phyloP scores from a whole-genome alignment of 1,140 invertebrate genomes.

The Ceratina calcarata region DNA sequence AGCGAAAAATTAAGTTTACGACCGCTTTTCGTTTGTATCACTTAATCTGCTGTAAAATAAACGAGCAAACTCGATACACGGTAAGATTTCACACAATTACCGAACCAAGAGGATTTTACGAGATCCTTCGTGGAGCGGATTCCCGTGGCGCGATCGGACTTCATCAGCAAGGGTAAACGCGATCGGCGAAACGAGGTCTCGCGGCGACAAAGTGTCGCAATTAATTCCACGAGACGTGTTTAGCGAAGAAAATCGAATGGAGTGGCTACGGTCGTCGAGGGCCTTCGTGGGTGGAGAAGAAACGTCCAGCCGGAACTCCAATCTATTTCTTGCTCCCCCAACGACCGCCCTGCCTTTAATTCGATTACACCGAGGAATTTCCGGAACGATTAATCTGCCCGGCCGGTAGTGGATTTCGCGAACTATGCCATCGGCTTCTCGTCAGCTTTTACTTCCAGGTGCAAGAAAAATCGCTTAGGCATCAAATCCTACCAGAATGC shows the following conservation, averaged over 20 bases:
- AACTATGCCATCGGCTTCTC: neutral
- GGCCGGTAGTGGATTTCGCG: constrained; percentile 4
- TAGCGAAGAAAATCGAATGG: constrained; percentile 29
- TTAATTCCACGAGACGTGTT: constrained; percentile 29
- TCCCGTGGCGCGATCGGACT: neutral
- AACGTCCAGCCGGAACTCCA: neutral
- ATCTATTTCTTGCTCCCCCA: constrained; percentile 37
- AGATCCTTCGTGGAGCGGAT: neutral
- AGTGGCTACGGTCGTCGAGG: neutral
- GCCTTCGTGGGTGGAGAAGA: neutral
- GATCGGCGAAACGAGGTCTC: neutral
- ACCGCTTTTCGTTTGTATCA: neutral
- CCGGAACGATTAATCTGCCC: constrained; percentile 42
- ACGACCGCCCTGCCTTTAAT: constrained; percentile 47
- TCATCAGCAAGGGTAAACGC: constrained; percentile 14
- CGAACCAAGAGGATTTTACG: neutral
- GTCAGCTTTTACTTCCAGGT: constrained; percentile 13
- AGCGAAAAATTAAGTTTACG: constrained; percentile 32
- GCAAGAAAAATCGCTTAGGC: no score
- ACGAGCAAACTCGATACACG: neutral
- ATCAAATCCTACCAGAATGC: no score
- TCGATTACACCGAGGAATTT: constrained; percentile 49
- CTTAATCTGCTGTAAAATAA: constrained; percentile 24
- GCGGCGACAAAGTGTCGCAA: constrained; percentile 33
- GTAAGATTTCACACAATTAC: neutral